phyloP scores from a whole-genome alignment of 2,888 invertebrate genomes.

The Morpho achilles region DNA sequence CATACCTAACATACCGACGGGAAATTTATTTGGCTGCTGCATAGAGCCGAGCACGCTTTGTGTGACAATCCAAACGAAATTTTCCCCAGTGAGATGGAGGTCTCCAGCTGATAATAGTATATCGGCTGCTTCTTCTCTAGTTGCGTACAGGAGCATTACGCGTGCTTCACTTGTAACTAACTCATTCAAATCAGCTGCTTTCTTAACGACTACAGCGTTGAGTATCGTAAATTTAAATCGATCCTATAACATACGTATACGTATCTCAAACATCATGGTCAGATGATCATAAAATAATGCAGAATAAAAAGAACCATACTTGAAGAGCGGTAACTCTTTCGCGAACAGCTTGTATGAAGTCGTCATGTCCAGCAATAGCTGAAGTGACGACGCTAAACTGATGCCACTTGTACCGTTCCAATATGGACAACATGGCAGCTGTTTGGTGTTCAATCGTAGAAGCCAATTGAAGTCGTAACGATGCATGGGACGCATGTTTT shows the following conservation, averaged over 20 bases:
- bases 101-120: constrained; percentile 88
- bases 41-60: constrained; percentile 94
- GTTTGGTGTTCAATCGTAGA: constrained; percentile 98
- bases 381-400: constrained; percentile 96
- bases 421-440: constrained; percentile 95
- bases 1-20: constrained; percentile 94
- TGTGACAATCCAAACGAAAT: constrained; percentile 98
- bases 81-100: constrained; percentile 90
- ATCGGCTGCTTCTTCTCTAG: constrained; percentile 90
- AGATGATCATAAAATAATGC: background rate
- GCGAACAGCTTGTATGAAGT: constrained; percentile 95
- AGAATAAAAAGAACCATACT: constrained; percentile 51
- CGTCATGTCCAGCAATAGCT: constrained; percentile 95
- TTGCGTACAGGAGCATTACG: constrained; percentile 95
- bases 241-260: constrained; percentile 44
- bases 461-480: constrained; percentile 94
- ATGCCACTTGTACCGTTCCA: constrained; percentile 97
- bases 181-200: constrained; percentile 86
- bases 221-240: constrained; percentile 87
- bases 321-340: constrained; percentile 92
- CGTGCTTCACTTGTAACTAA: constrained; percentile 93
- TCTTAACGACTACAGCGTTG: constrained; percentile 90
- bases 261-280: background rate
- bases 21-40: constrained; percentile 85
- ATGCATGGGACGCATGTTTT: constrained; percentile 89